Evolutionary conservation across 2,113 vertebrate genomes (phyloP).

Genomic region (Tamias sibiricus): DNA sequence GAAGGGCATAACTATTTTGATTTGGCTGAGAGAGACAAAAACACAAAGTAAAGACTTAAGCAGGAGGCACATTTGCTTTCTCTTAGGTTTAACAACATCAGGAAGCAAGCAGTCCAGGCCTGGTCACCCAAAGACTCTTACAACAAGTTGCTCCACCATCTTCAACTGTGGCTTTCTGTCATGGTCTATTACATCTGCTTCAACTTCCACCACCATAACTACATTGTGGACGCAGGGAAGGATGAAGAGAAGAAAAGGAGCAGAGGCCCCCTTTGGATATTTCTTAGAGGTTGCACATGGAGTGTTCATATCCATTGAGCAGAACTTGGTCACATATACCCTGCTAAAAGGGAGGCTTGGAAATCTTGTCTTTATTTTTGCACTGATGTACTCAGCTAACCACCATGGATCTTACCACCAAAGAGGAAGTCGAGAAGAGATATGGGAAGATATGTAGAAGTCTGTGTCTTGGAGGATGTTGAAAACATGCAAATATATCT

Average conservation of each 20-base stretch:
- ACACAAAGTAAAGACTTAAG: neutral
- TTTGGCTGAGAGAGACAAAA: neutral
- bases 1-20: neutral
- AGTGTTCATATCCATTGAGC: neutral
- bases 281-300: neutral
- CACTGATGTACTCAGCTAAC: neutral
- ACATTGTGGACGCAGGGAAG: neutral
- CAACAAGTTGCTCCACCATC: neutral
- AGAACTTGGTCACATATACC: neutral
- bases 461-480: neutral
- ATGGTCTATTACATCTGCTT: neutral
- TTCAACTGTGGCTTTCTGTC: neutral
- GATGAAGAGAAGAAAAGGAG: neutral
- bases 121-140: neutral
- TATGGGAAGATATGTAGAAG: neutral
- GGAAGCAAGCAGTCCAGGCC: neutral
- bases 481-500: neutral
- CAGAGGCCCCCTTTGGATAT: neutral
- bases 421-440: neutral
- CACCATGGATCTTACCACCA: neutral
- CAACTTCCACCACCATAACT: neutral
- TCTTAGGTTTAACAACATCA: constrained; percentile 9
- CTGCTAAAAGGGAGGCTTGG: neutral
- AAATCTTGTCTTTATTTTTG: neutral
- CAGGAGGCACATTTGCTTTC: neutral